A percentile compares a stretch with the other conserved stretches of the same genome.
phyloP scores from a whole-genome alignment of 2,113 vertebrate species.

The Carassius gibelio region DNA sequence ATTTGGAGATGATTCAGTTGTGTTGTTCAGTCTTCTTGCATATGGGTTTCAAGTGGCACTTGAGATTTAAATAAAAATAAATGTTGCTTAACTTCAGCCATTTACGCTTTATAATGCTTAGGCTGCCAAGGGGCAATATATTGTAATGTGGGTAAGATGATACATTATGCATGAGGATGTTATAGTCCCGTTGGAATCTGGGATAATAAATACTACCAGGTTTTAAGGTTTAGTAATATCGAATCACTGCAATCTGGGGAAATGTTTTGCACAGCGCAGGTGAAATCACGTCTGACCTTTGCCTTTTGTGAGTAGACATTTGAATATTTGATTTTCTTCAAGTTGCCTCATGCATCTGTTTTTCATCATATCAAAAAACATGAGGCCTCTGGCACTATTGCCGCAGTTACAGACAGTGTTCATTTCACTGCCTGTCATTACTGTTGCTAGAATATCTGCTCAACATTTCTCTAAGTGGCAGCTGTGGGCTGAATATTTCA shows the following conservation, averaged over 20 bases:
- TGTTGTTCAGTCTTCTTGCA: neutral
- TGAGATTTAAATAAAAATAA: conserved; percentile 7
- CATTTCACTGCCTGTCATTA: neutral
- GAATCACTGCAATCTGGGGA: conserved; percentile 48
- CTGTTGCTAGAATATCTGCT: neutral
- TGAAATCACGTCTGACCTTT: neutral
- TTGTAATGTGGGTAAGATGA: conserved; percentile 44
- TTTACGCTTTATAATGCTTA: conserved; percentile 32
- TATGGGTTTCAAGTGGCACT: conserved; percentile 8
- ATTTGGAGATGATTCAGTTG: neutral
- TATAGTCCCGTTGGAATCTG: conserved; percentile 50
- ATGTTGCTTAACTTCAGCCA: conserved; percentile 28
- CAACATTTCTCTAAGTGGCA: neutral
- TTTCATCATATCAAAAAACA: conserved; percentile 15
- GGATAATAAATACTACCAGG: conserved; percentile 57
- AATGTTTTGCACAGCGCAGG: conserved; percentile 24
- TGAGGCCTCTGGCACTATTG: neutral
- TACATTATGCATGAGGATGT: conserved; percentile 59
- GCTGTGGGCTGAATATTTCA: conserved; percentile 45
- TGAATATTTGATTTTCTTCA: conserved; percentile 41
- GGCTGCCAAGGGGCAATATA: conserved; percentile 38
- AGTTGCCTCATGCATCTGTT: conserved; percentile 11
- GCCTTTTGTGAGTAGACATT: conserved; percentile 32
- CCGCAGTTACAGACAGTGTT: neutral
- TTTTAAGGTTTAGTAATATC: conserved; percentile 51